A percentile compares a stretch with the other conserved stretches of the same genome.
Conservation (phyloP, 2,113 vertebrate species). For the Plestiodon gilberti region DNA sequence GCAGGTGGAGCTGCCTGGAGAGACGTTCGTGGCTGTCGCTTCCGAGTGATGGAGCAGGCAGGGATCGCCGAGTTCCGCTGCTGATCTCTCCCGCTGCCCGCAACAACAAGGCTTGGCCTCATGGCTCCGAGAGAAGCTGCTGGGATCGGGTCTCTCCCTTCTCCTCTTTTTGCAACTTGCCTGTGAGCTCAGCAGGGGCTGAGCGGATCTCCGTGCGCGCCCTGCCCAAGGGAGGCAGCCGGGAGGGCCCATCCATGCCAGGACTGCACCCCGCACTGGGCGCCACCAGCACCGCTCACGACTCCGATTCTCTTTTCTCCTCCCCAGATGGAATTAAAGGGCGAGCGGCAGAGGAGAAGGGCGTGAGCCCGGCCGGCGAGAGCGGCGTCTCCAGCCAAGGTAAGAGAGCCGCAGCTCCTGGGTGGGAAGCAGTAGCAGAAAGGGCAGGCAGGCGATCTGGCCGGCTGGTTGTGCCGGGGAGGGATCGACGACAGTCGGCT, state of each 20-base stretch:
- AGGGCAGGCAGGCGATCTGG: not conserved
- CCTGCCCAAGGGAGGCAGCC: not conserved
- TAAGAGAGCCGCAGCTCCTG: constrained; percentile 18
- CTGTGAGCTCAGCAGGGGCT: not conserved
- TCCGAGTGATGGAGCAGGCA: not conserved
- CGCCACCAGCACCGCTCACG: constrained; percentile 22
- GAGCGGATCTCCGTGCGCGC: not conserved
- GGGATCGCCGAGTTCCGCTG: not conserved
- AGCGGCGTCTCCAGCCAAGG: constrained; percentile 41
- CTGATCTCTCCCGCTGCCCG: not conserved
- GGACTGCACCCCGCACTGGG: constrained; percentile 44
- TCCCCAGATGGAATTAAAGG: constrained; percentile 41
- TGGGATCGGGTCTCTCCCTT: not conserved
- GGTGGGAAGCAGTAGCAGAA: not conserved
- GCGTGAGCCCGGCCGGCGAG: constrained; percentile 26
- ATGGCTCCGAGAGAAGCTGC: not conserved
- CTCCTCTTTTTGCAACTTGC: not conserved
- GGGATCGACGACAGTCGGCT: not conserved
- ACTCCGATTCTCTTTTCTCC: constrained; percentile 34
- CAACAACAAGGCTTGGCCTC: not conserved
- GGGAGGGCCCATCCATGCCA: constrained; percentile 45
- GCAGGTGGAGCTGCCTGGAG: constrained; percentile 43
- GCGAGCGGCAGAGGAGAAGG: constrained; percentile 20
- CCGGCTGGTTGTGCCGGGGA: not conserved
- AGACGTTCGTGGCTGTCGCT: not conserved